Evolutionary conservation across 2,797 vertebrate genomes (phyloP), one percentile per base, ranked within the genome.

Genomic region (Threskiornis aethiopicus): DNA sequence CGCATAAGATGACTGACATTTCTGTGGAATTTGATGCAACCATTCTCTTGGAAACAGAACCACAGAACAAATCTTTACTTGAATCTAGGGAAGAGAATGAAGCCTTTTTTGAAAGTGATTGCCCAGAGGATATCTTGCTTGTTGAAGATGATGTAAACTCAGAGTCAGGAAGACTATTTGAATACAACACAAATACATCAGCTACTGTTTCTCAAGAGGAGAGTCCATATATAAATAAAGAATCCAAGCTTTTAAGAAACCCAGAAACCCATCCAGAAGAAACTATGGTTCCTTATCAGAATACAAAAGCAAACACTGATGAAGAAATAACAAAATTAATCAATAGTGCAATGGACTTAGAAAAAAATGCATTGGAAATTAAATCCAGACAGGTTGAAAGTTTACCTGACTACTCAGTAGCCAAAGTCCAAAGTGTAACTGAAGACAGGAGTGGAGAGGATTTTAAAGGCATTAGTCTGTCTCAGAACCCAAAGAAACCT

Each of bases 291-390:
- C 44, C 86, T 67, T 54, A 21, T 77, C 79, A 91, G 55, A 93
- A 54, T 61, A 89, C 84, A 84, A 77, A 58, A n/a, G n/a, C 80
- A 90, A 87, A 57, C 42, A 62, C 51, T 46, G 52, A 62, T 39
- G 84, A 96, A 54, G 96, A 98, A 95, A 95, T 95, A 84, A 89
- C 86, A 54, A 94, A 93, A 70, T 76, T 97, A 42, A 93, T 92
- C 33, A 93, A 41, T 37, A 97, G 83, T 88, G 52, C 93, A 31
- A 42, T 67, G 62, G 94, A 91, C 55, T 76, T 98, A 75, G 97
- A 96, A 96, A 96, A 86, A 84, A 90, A 76, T 87, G 89, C 94
- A 62, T 58, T 97, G 78, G 96, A 98, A 98, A 96, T 96, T 8
- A 97, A 97, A 91, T 94, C 94, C 61, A 94, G 65, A 55, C 90